Evolutionary conservation across 1,140 invertebrate species (phyloP).

Genomic region (Panagrolaimus sp.): DNA sequence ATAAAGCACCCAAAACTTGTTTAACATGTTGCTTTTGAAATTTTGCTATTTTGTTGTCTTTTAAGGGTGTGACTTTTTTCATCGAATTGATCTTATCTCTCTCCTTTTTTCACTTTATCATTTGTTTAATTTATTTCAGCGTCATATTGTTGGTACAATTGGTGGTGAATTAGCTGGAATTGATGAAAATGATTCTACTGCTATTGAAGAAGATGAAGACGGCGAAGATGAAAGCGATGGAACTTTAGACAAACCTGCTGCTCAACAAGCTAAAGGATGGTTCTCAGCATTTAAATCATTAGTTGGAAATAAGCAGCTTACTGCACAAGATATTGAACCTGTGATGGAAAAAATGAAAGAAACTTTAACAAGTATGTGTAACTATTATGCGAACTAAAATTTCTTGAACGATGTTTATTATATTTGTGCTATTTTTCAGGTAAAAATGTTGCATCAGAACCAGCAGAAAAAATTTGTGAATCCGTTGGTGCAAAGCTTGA

Average conservation of each 20-base stretch:
- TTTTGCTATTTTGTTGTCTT: too few species aligned
- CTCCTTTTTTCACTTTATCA: neutral
- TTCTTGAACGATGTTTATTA: conserved; percentile 22
- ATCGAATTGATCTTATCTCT: neutral
- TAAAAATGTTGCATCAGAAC: conserved; percentile 96
- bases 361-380: conserved; percentile 78
- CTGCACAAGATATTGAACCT: conserved; percentile 69
- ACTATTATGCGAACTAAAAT: too few species aligned
- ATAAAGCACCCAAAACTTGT: too few species aligned
- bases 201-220: conserved; percentile 36
- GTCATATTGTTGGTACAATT: conserved; percentile 40
- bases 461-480: conserved; percentile 85
- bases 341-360: conserved; percentile 89
- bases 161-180: conserved; percentile 47
- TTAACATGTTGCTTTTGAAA: too few species aligned
- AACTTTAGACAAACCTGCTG: neutral
- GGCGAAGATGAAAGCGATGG: conserved; percentile 24
- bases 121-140: conserved; percentile 34
- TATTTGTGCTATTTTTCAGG: conserved; percentile 59
- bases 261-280: conserved; percentile 32
- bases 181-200: conserved; percentile 29
- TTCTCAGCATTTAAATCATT: conserved; percentile 56
- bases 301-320: conserved; percentile 59
- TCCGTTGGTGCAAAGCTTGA: conserved; percentile 85
- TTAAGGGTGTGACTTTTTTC: too few species aligned